A percentile compares a stretch with the other conserved stretches of the same genome.
phyloP scores from a whole-genome alignment of 1,140 invertebrate genomes.

The Monochamus saltuarius region DNA sequence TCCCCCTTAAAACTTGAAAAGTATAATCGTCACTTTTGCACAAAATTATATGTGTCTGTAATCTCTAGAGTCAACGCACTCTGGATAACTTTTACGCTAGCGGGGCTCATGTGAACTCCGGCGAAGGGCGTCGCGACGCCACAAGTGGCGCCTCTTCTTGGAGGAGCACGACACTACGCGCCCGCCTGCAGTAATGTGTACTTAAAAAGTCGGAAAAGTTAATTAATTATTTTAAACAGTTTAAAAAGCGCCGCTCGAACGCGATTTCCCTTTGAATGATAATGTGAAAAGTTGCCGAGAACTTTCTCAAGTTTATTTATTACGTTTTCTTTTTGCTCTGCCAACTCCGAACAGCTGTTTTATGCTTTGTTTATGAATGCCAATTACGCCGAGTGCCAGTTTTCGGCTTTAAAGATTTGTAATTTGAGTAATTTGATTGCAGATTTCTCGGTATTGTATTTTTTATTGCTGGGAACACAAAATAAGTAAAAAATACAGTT shows the following conservation, averaged over 20 bases:
- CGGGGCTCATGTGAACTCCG: conserved; percentile 22
- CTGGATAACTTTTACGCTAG: conserved; percentile 18
- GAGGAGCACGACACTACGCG: conserved; percentile 16
- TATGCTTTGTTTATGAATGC: conserved; percentile 10
- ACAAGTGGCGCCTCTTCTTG: conserved; percentile 39
- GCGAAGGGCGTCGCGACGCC: conserved; percentile 31
- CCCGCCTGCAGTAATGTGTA: conserved; percentile 26
- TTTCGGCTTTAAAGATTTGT: no score
- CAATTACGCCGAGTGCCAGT: no score
- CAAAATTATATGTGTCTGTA: no score
- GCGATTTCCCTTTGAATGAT: conserved; percentile 46
- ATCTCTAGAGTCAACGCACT: no score
- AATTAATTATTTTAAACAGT: conserved; percentile 49
- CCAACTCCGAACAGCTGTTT: conserved; percentile 15
- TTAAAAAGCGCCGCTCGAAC: conserved; percentile 36
- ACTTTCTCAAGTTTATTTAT: conserved; percentile 25
- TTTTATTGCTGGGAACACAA: no score
- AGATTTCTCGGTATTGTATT: no score
- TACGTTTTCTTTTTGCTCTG: conserved; percentile 17
- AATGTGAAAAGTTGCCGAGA: conserved; percentile 38
- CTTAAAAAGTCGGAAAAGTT: conserved; percentile 45
- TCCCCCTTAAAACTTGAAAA: no score
- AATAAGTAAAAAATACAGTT: no score
- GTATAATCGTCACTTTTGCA: no score
- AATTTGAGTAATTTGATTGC: no score